Base-by-base conservation (phyloP, 1,140 invertebrate genomes). In the Procambarus clarkii region DNA sequence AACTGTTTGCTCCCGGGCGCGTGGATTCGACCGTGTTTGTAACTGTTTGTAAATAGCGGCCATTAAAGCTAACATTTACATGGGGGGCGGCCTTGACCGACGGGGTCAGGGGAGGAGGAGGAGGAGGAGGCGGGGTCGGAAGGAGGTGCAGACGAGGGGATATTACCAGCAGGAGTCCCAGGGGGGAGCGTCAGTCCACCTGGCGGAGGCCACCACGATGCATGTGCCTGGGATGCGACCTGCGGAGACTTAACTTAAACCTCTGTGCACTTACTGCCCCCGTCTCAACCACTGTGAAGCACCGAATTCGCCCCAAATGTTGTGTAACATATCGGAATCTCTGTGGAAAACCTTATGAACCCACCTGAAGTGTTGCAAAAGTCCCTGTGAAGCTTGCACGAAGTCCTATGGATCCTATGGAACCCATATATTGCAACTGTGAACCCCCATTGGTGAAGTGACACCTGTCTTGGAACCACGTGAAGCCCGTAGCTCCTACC, bases 51-150 rank as follows among this genome's bases (percentile, higher is more conserved):
- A 89, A 89, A 89, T 89, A 89, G 79, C 64, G 87, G 80, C 87
- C 87, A 89, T 89, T 89, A 89, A 89, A 89, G 87, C 87, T 89
- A 89, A 89, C 87, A 89, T 89, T 89, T 89, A 89, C 87, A 89
- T 74, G 87, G 79, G 79, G 34, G 44, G 58, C 87, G 87, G 21
- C 87, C 87, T 89, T 89, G 87, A 89, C 87, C 87, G 87, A 89
- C 87, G 79, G 79, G 87, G 87, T 89, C 87, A 89, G 87, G 48
- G 87, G 50, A 54, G 50, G 50, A 54, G 50, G 50, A 54, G 50
- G 50, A 54, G 50, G 50, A 54, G 50, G 50, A 54, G 79, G 80
- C 54, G 80, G 69, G 46, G n/a, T 34, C 46, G 78, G 78, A 18
- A 80, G 74, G 84, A 80, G 77, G 86, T 44, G 24, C 9, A 34